Base-by-base conservation (phyloP, 2,888 invertebrate genomes). In the Caenorhabditis wallacei region DNA sequence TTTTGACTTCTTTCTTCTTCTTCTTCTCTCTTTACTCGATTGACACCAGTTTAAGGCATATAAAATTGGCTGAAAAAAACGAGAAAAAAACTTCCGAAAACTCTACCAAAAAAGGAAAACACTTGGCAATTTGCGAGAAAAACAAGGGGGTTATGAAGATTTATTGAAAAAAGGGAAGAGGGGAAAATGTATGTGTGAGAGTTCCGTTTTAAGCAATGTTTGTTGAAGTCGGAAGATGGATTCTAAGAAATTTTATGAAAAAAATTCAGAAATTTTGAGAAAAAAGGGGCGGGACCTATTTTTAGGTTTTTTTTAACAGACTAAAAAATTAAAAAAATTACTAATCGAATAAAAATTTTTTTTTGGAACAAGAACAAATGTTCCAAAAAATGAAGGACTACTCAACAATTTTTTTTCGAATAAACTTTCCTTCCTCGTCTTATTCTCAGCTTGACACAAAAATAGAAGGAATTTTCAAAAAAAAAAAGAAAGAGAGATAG, bases 171-270 rank as follows among this genome's bases (percentile, higher is more conserved):
- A 8, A 16, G 61, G n/a, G 22, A 16, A 13, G 16, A 24, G 22
- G 24, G n/a, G 18, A 48, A 18, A 48, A 63, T 63, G 63, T 64
- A 74, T 74, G 74, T 43, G 72, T 16, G 72, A 72, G 30, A 24
- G 24, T 46, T 43, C 5, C 13, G 35, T 43, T 18, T 43, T 18
- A 18, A 35, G n/a, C 3, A 10, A 4, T 37, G n/a, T 35, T 30
- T n/a, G 16, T 30, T 2, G 37, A 26, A 26, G 26, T 56, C 11
- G 26, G 53, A 13, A 22, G 22, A 53, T 3, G 4, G 53, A 53
- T n/a, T n/a, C n/a, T n/a, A n/a, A n/a, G n/a, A n/a, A n/a, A n/a
- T n/a, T n/a, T n/a, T n/a, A n/a, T n/a, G n/a, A n/a, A n/a, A n/a
- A n/a, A n/a, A n/a, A n/a, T n/a, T n/a, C n/a, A n/a, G n/a, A n/a